A percentile compares a stretch with the other conserved stretches of the same genome.
Conservation (phyloP, 2,888 invertebrate species). For the Nemotelus nigrinus region DNA sequence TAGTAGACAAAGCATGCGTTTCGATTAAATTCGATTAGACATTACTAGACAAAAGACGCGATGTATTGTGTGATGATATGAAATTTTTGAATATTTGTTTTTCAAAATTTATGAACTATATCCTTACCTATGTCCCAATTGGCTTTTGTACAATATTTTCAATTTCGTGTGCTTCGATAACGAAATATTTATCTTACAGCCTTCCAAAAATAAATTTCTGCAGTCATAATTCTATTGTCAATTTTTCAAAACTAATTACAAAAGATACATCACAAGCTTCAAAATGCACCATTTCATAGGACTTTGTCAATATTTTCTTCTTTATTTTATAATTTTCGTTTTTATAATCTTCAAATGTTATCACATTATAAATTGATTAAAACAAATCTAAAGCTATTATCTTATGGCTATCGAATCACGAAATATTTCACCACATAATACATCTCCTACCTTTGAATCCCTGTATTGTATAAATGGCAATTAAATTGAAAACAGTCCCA, state of each 20-base stretch:
- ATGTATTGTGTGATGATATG: constrained; percentile 40
- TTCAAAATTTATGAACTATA: not conserved
- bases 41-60: constrained; percentile 19
- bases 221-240: not conserved
- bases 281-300: no score
- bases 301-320: no score
- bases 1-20: constrained; percentile 61
- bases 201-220: not conserved
- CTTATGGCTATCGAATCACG: constrained; percentile 5
- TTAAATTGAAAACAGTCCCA: not conserved
- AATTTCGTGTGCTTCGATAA: constrained; percentile 5
- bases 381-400: no score
- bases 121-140: not conserved
- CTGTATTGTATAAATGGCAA: not conserved
- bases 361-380: no score
- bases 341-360: no score
- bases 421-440: constrained; percentile 16
- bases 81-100: no score
- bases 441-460: constrained; percentile 5
- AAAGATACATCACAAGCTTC: no score
- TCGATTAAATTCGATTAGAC: not conserved
- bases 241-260: no score
- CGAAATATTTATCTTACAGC: not conserved
- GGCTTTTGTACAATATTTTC: not conserved
- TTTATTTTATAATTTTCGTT: no score